Conservation (phyloP, 2,113 vertebrate genomes). For the Callithrix jacchus region DNA sequence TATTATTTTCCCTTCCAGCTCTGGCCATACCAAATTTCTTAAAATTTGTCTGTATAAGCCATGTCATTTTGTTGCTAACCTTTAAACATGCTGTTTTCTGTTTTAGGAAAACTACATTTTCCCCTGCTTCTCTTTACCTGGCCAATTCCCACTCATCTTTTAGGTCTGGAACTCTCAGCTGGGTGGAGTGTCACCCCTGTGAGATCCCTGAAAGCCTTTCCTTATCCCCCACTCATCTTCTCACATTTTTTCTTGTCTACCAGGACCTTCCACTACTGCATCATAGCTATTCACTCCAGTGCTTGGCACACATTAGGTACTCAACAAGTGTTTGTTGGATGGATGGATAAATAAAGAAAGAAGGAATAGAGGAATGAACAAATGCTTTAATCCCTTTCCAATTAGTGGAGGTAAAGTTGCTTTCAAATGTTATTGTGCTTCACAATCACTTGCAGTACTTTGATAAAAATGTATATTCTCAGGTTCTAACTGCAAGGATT, state of each 20-base stretch:
- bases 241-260: neutral
- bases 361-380: neutral
- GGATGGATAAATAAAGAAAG: neutral
- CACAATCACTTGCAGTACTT: neutral
- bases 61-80: neutral
- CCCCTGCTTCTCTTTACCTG: neutral
- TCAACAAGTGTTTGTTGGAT: neutral
- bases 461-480: neutral
- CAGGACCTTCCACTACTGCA: neutral
- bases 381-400: neutral
- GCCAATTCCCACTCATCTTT: neutral
- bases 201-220: neutral
- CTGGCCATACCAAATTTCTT: neutral
- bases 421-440: neutral
- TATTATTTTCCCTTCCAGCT: neutral
- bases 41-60: neutral
- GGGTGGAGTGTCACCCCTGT: neutral
- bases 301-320: neutral
- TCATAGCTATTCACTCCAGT: neutral
- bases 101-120: neutral
- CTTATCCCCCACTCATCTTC: neutral
- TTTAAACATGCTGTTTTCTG: constrained; percentile 10
- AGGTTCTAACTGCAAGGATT: neutral
- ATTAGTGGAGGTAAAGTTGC: neutral
- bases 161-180: neutral